A percentile compares a stretch with the other conserved stretches of the same genome.
Evolutionary conservation across 2,888 invertebrate genomes (phyloP).

Genomic region (Mythimna albipuncta): DNA sequence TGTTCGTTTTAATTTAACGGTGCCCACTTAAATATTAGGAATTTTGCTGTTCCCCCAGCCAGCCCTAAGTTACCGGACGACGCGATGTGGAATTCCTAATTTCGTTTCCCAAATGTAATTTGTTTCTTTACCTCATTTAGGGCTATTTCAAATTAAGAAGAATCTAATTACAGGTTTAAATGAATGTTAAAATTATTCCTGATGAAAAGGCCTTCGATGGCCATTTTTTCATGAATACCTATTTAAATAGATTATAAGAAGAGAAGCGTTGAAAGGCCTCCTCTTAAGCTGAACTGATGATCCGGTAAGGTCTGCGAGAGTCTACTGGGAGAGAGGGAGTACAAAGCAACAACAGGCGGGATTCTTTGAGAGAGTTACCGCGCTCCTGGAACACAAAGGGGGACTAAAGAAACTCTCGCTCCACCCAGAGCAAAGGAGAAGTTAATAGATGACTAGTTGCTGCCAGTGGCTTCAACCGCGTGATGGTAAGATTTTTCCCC

Average conservation of each 20-base stretch:
- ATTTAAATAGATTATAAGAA: too few species aligned
- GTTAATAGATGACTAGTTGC: too few species aligned
- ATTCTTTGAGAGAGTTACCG: too few species aligned
- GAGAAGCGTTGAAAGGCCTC: neutral
- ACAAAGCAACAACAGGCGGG: too few species aligned
- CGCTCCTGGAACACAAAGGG: too few species aligned
- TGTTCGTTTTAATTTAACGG: slow-evolving; percentile 37
- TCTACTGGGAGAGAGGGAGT: neutral
- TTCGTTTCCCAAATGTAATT: slow-evolving; percentile 51
- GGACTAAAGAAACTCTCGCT: too few species aligned
- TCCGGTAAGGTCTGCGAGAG: neutral
- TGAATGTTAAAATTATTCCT: slow-evolving; percentile 18
- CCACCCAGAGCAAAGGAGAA: too few species aligned
- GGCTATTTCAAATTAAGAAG: slow-evolving; percentile 26
- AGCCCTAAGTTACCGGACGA: slow-evolving; percentile 30
- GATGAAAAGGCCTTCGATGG: neutral
- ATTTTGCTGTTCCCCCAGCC: slow-evolving; percentile 19
- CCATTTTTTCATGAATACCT: neutral
- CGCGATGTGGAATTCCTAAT: slow-evolving; percentile 49
- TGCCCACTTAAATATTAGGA: slow-evolving; percentile 40
- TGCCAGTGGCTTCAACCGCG: too few species aligned
- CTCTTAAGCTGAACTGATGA: neutral
- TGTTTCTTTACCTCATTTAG: slow-evolving; percentile 36
- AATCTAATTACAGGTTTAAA: slow-evolving; percentile 31
- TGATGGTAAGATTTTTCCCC: too few species aligned